These are phyloP conservation scores for Noctilio leporinus DNA, from an alignment of 2,113 vertebrate genomes.

Conservation along the genomic window DNA sequence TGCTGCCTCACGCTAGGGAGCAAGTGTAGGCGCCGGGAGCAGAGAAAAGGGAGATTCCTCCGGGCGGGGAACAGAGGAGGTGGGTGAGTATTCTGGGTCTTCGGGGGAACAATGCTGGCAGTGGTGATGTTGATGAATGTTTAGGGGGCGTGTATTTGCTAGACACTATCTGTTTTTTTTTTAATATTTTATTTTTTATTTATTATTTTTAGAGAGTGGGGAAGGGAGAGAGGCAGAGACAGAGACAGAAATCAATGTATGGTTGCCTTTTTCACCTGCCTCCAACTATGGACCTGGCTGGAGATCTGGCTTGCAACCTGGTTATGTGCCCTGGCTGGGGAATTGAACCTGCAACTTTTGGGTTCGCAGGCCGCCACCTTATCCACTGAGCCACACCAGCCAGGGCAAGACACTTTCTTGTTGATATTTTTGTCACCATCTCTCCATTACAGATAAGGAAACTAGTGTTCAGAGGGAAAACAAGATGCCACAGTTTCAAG, in stretches of 20 bases:
- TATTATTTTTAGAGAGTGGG: no score
- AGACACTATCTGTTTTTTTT: background rate
- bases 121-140: rapidly evolving
- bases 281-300: no score
- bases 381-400: no score
- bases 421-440: background rate
- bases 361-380: no score
- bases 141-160: background rate
- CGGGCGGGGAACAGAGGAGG: background rate
- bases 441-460: background rate
- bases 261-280: no score
- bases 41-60: background rate
- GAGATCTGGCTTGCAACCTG: no score
- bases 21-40: rapidly evolving
- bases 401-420: background rate
- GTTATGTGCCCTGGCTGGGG: no score
- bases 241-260: no score
- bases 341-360: no score
- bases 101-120: rapidly evolving
- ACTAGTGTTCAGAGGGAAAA: background rate
- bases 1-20: background rate
- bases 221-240: no score
- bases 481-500: background rate
- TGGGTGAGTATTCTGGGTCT: rapidly evolving
- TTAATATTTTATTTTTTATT: no score